A percentile compares a stretch with the other conserved stretches of the same genome.
Evolutionary conservation across 1,140 invertebrate species (phyloP).

Genomic region (Microplitis mediator): DNA sequence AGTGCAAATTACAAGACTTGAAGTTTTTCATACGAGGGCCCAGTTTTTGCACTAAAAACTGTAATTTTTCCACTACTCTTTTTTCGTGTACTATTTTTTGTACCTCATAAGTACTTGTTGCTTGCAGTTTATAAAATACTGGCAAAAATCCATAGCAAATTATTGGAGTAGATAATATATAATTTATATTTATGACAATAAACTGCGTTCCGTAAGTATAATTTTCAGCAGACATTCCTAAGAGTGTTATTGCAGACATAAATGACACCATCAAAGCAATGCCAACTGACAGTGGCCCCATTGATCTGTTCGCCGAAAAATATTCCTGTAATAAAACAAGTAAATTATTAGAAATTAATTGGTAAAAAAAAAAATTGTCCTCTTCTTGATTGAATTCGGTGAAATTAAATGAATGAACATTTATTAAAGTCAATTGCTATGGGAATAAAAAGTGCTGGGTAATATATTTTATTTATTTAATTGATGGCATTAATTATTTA

Average conservation of each 20-base stretch:
- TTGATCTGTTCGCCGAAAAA: slow-evolving; percentile 78
- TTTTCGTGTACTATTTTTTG: slow-evolving; percentile 17
- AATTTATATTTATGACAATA: slow-evolving; percentile 81
- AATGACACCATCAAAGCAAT: slow-evolving; percentile 92
- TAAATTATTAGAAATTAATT: background rate
- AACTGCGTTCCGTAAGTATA: slow-evolving; percentile 85
- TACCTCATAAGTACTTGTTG: slow-evolving; percentile 87
- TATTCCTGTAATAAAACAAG: slow-evolving; percentile 72
- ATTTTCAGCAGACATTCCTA: slow-evolving; percentile 87
- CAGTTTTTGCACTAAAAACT: too few species aligned
- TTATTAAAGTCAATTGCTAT: background rate
- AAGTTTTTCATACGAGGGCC: too few species aligned
- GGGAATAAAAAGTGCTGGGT: background rate
- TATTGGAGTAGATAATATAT: slow-evolving; percentile 80
- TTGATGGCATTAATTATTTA: background rate
- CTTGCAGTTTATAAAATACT: slow-evolving; percentile 85
- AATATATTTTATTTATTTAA: background rate
- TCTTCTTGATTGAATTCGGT: background rate
- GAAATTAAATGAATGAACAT: background rate
- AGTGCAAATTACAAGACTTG: too few species aligned
- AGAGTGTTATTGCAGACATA: slow-evolving; percentile 91
- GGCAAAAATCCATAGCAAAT: slow-evolving; percentile 83
- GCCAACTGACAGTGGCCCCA: slow-evolving; percentile 79
- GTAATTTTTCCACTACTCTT: background rate
- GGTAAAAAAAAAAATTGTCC: background rate